phyloP scores from a whole-genome alignment of 2,888 invertebrate genomes.

The Drosophila nr. perissopoda region DNA sequence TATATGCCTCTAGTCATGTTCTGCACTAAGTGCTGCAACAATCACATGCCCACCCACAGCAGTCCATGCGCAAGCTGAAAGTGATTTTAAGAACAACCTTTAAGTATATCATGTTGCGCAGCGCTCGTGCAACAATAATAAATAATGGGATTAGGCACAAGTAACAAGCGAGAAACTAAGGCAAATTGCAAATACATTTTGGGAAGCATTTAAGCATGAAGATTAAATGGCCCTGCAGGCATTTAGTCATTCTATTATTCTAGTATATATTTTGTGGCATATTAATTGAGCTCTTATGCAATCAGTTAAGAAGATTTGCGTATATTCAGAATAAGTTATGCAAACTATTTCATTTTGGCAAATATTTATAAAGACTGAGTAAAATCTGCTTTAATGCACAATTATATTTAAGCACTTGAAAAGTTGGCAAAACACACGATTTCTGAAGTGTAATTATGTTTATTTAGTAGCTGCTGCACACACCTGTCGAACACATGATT shows the following conservation, averaged over 20 bases:
- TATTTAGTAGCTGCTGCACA: conserved; percentile 9
- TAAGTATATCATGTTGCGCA: conserved; percentile 16
- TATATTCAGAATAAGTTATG: no score
- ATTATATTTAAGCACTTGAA: background rate
- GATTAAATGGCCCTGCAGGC: background rate
- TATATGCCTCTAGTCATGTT: conserved; percentile 35
- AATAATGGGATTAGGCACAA: conserved; percentile 19
- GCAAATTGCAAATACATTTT: conserved; percentile 10
- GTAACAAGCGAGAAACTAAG: background rate
- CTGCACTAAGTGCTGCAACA: conserved; percentile 25
- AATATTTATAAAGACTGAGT: background rate
- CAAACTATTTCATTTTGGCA: background rate
- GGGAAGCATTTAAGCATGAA: background rate
- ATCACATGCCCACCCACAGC: background rate
- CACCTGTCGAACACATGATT: conserved; percentile 36
- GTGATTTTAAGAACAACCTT: conserved; percentile 6
- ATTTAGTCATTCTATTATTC: background rate
- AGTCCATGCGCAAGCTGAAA: conserved; percentile 32
- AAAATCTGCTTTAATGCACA: background rate
- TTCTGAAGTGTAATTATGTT: background rate
- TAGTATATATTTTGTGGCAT: background rate
- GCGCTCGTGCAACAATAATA: conserved; percentile 7
- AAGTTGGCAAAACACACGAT: background rate
- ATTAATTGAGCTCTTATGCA: background rate
- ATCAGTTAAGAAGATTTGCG: background rate